Evolutionary conservation across 2,888 invertebrate genomes (phyloP), one percentile per base, ranked within the genome.

Genomic region (Bellardia bayeri): DNA sequence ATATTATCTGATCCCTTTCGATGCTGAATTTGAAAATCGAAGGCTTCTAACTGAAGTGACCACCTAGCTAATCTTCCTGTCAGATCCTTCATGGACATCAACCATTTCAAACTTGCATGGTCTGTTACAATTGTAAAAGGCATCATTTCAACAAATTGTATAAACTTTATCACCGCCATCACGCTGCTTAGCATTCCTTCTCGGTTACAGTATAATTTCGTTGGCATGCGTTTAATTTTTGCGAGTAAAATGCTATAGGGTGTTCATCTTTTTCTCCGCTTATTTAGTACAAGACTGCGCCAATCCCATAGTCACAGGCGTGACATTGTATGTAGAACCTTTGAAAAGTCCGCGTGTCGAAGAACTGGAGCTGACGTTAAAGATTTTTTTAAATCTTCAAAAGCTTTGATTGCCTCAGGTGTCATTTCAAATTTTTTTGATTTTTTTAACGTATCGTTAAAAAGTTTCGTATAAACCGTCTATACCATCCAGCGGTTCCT

Each of bases 21-120:
- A 42, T 64, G 64, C 11, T 42, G 16, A 11, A 64, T 64, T 16
- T 64, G n/a, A 42, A 64, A 64, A 16, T 64, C 37, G 8, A 37
- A 63, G 0, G 37, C 37, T 13, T 63, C 37, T n/a, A 63, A 37
- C 8, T 63, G 37, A 9, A 64, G 14, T 42, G 64, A 64, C 64
- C 64, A 64, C 6, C 64, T 40, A 2, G 64, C 64, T 4, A 40
- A 11, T 16, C 64, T 64, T 9, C 64, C 64, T n/a, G 23, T 64
- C 2, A 64, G 11, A 42, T 64, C 64, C n/a, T 63, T 63, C 33
- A 63, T 8, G 5, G 63, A 16, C 56, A 56, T 56, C 11, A 56
- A n/a, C 56, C 56, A 56, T 23, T 56, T 23, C 16, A 56, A 16
- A n/a, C 63, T 63, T 0, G 63, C 63, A 37, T 63, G 61, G 8